phyloP scores from a whole-genome alignment of 2,888 invertebrate species.

The Barypeithes pellucidus region DNA sequence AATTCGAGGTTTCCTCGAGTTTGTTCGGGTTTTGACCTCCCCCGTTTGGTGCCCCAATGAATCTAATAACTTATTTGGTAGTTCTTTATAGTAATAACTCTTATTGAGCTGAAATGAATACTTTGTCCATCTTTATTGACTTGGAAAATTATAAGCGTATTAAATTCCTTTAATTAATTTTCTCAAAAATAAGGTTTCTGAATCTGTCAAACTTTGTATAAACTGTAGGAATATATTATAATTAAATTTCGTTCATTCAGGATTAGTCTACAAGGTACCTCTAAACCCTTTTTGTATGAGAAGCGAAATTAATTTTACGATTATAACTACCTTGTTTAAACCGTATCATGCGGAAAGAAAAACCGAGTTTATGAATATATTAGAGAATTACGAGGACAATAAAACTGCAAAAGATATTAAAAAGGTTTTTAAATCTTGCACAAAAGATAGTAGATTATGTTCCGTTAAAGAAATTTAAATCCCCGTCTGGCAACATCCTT shows the following conservation, averaged over 20 bases:
- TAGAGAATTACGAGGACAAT: neutral
- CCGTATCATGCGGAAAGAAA: neutral
- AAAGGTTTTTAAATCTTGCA: neutral
- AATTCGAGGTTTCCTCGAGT: too few species aligned
- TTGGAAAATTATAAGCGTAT: neutral
- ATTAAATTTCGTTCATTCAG: neutral
- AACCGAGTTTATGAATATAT: constrained; percentile 11
- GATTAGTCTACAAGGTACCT: constrained; percentile 13
- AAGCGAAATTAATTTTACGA: constrained; percentile 11
- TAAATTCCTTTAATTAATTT: neutral
- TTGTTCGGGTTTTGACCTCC: too few species aligned
- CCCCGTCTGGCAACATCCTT: neutral
- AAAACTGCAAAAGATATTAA: neutral
- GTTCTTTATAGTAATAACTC: too few species aligned
- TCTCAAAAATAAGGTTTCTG: constrained; percentile 1
- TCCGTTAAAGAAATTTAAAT: neutral
- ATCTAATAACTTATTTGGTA: too few species aligned
- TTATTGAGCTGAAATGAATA: too few species aligned
- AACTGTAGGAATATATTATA: constrained; percentile 1
- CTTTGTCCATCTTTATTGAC: too few species aligned
- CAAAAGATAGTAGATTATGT: neutral
- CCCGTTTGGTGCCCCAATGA: too few species aligned
- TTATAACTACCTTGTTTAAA: constrained; percentile 13
- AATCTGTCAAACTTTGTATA: constrained; percentile 7
- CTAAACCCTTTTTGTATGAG: constrained; percentile 12